A percentile compares a stretch with the other conserved stretches of the same genome.
phyloP scores from a whole-genome alignment of 2,113 vertebrate species.

The Nothobranchius kuhntae region DNA sequence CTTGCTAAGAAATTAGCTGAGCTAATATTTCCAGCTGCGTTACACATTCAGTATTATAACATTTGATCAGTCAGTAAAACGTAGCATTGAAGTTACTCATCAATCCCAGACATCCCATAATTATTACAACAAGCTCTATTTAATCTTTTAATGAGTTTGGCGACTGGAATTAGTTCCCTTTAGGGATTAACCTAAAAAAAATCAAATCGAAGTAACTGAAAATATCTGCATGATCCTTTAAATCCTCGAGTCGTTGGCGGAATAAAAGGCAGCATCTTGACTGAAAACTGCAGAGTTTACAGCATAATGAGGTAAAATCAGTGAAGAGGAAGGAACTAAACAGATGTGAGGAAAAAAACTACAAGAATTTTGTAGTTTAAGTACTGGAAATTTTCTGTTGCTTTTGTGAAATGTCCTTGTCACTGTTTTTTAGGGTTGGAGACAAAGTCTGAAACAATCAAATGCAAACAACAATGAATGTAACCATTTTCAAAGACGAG shows the following conservation, averaged over 20 bases:
- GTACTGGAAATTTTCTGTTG: too few species aligned
- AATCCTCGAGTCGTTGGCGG: not conserved
- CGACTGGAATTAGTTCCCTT: not conserved
- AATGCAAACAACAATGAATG: too few species aligned
- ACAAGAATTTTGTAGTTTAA: too few species aligned
- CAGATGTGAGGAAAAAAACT: not conserved
- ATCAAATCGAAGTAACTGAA: not conserved
- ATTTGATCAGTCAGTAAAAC: not conserved
- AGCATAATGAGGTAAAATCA: constrained; percentile 19
- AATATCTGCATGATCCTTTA: not conserved
- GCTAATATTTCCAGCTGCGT: not conserved
- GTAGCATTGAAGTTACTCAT: not conserved
- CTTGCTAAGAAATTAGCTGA: not conserved
- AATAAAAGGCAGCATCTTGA: constrained; percentile 6
- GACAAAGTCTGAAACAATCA: too few species aligned
- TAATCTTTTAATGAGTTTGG: not conserved
- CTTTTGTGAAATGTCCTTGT: too few species aligned
- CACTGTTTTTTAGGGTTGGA: too few species aligned
- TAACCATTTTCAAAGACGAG: too few species aligned
- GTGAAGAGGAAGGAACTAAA: not conserved
- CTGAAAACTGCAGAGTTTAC: constrained; percentile 42
- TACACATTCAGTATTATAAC: not conserved
- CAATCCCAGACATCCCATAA: not conserved
- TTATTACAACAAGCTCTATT: not conserved
- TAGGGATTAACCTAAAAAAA: not conserved